A percentile compares a stretch with the other conserved stretches of the same genome.
Evolutionary conservation across 1,140 invertebrate species (phyloP).

Genomic region (Paraescarpia echinospica): DNA sequence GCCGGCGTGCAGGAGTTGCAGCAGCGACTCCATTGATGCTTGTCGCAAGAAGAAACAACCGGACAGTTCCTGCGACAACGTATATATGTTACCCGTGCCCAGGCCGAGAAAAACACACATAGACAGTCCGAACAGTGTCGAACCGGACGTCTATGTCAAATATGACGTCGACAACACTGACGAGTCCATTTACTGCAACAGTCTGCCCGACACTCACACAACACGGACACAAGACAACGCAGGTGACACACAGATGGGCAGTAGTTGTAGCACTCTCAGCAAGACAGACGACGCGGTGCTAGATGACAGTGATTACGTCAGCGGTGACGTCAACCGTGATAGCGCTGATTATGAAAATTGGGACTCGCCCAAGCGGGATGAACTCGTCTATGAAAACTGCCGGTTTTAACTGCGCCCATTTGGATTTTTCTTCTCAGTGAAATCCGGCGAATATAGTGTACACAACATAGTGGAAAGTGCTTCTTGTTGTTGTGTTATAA

Average conservation of each 20-base stretch:
- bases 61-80: not conserved
- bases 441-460: not conserved
- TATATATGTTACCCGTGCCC: not conserved
- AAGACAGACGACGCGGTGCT: not conserved
- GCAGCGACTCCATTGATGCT: not conserved
- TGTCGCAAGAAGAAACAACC: not conserved
- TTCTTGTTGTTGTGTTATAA: not conserved
- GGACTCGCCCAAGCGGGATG: not conserved
- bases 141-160: not conserved
- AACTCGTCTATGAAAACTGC: not conserved
- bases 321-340: not conserved
- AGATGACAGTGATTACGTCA: not conserved
- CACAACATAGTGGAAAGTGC: not conserved
- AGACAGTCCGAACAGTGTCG: not conserved
- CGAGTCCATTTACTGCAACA: not conserved
- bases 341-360: not conserved
- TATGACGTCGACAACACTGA: not conserved
- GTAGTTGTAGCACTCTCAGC: not conserved
- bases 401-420: not conserved
- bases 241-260: not conserved
- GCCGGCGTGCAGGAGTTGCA: not conserved
- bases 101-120: not conserved
- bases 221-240: not conserved
- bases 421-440: not conserved
- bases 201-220: not conserved